Conservation (phyloP, 2,113 vertebrate species). For the Protobothrops mucrosquamatus region DNA sequence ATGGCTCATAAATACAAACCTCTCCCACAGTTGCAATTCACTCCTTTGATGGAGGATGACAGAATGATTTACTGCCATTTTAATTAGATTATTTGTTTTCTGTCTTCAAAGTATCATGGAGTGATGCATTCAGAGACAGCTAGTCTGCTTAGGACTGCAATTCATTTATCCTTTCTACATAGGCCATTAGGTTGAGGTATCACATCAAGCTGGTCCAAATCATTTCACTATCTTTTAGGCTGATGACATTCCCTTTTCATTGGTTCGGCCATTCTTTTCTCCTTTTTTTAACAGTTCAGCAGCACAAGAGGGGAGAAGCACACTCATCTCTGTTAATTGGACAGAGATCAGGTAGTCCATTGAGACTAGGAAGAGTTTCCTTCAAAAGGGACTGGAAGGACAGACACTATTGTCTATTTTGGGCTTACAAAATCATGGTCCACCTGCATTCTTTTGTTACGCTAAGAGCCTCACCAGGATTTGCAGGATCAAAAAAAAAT, state of each 20-base stretch:
- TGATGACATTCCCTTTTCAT: neutral
- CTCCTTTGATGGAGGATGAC: neutral
- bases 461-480: neutral
- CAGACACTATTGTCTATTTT: neutral
- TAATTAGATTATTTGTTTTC: conserved; percentile 48
- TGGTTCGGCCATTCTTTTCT: conserved; percentile 4
- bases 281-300: neutral
- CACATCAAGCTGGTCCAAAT: conserved; percentile 22
- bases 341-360: neutral
- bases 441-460: neutral
- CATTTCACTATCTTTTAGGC: conserved; percentile 36
- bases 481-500: neutral
- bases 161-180: conserved; percentile 53
- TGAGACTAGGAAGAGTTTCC: conserved; percentile 1
- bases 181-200: conserved; percentile 35
- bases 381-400: neutral
- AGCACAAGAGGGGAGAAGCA: neutral
- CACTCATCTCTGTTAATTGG: neutral
- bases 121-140: conserved; percentile 23
- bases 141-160: conserved; percentile 35
- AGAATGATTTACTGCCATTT: conserved; percentile 17
- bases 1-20: accelerated
- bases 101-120: conserved; percentile 27
- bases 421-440: neutral
- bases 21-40: neutral